Base-by-base conservation (phyloP, 2,797 vertebrate species). In the Hypotaenidia okinawae region DNA sequence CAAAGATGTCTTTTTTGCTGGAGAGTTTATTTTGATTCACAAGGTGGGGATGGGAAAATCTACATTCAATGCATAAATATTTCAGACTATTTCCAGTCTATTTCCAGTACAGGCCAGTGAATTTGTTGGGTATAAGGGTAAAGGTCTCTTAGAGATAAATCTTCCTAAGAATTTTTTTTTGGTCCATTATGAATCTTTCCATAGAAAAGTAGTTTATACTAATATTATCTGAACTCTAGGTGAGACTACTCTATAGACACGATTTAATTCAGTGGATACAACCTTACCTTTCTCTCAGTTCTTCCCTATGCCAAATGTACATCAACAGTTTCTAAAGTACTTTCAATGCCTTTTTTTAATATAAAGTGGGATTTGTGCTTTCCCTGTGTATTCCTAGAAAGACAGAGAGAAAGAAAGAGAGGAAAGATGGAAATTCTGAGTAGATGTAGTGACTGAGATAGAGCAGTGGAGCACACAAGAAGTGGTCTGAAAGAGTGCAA, bases 171-270 rank as follows among this genome's bases (percentile, higher is more conserved):
- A 24, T 4, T 39, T 39, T 35, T 49, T 51, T 52, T 59, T 30
- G 7, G 1, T 52, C 30, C 23, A 6, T 64, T 37, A 55, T 35
- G 3, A 61, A 49, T 62, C 19, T 45, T 88, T 74, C 27, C n/a
- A 85, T 5, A 43, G 49, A 45, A 89, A 83, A 81, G 11, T 37
- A 63, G 27, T 41, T 78, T 16, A 45, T 30, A 33, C 37, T 47
- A 47, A 18, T 43, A 35, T 74, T 62, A 57, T 57, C 27, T 74
- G 63, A 73, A 6, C 5, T 63, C 9, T 62, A 72, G 16, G 9
- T 0, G 0, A 82, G 39, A 41, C n/a, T 52, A 11, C 12, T 10
- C 4, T 1, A 1, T 15, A 72, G 30, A 58, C 1, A 32, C 30
- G 9, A 24, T 47, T 67, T 62, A 58, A 21, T 45, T 81, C 67